Base-by-base conservation (phyloP, 2,797 vertebrate species). In the Pipistrellus nathusii region DNA sequence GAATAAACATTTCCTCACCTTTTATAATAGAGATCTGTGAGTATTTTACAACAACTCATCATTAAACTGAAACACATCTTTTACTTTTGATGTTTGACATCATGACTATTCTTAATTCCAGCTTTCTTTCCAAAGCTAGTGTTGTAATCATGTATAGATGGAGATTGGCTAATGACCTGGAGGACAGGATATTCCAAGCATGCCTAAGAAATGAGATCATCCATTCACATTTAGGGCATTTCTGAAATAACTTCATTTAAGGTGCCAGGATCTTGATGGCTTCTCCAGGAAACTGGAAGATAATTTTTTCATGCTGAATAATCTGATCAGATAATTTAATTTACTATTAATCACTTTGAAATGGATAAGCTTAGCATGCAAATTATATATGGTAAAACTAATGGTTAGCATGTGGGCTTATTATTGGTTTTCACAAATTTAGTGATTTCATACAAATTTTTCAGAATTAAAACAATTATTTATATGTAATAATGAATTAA, bases 151-250 rank as follows among this genome's bases (percentile, higher is more conserved):
- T 41, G 93, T 85, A 91, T 53, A 86, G 12, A 89, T 87, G 9
- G 14, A 91, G 35, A 92, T 77, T 82, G 38, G 14, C 41, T 95
- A 72, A 95, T 96, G 94, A 96, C 44, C 38, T 87, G 46, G 85
- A 76, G 12, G 69, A 72, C 20, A 32, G 20, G 44, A 35, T 93
- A 83, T 91, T 96, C 87, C 90, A 93, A 97, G 72, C 76, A 77
- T 94, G 21, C 1, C 0, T 96, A 71, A 95, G 94, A 98, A 88
- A 41, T 96, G 93, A 95, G 69, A n/a, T 23, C 14, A 76, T 96
- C 44, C 68, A 23, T 95, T 64, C 53, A 93, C 69, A 93, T 83
- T 18, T 57, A 97, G 73, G 85, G 48, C 20, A 90, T 0, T 96
- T 93, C 38, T 72, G 38, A 71, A 88, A 94, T 35, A 95, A 95